Evolutionary conservation across 2,888 invertebrate genomes (phyloP), one percentile per base, ranked within the genome.

Genomic region (Micoletzkya japonica): DNA sequence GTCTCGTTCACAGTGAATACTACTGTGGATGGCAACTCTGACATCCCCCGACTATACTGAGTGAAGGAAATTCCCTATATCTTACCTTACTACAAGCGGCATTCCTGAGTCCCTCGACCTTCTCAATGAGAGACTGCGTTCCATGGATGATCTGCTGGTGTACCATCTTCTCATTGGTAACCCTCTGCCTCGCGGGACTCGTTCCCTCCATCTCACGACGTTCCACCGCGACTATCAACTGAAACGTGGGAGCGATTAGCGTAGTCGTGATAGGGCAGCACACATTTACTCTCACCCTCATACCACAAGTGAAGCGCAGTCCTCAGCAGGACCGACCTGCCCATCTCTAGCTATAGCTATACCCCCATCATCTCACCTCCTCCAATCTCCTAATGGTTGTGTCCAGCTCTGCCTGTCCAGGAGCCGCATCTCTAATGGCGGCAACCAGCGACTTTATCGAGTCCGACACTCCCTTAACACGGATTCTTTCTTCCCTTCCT

Each of bases 371-470:
- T n/a, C 68, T 60, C 17, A 70, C 56, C n/a, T 72, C 59, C 4
- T 75, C 72, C 14, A 79, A 67, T 56, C 69, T 69, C 34, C 68
- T 50, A 50, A 94, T 89, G 0, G 93, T 93, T 0, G 90, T 89
- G 58, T 93, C 92, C 86, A 97, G 95, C 86, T 98, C 97, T 4
- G 91, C 57, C 86, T 96, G 95, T 0, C 97, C 97, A 0, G 97
- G 97, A 0, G 96, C 95, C 82, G 93, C 93, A 85, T 95, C 95
- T 67, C 93, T 94, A 70, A 83, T 83, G 75, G 93, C 93, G 20
- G 93, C 91, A 4, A 96, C 95, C 4, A 98, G 90, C 17, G 91
- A 90, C 87, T 97, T 97, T 85, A 98, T 96, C 36, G 94, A 93
- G 86, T 97, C 96, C 0, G 95, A 95, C 0, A 98, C 95, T 64